Conservation (phyloP, 1,140 invertebrate species). For the Lepidurus arcticus region DNA sequence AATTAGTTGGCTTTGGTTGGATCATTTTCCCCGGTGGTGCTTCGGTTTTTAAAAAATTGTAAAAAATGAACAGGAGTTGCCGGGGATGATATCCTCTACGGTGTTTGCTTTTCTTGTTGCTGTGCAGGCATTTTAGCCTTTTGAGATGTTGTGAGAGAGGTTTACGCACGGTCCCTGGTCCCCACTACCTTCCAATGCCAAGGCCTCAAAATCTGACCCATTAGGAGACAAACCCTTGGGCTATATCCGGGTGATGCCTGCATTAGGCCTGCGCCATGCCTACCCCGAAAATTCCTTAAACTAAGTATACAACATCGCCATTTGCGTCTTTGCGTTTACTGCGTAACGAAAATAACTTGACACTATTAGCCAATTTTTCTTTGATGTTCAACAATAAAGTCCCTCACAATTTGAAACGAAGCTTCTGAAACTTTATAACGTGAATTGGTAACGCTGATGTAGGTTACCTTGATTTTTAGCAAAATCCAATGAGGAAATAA, state of each 20-base stretch:
- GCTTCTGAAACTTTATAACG: too few species aligned
- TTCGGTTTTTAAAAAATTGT: neutral
- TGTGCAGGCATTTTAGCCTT: neutral
- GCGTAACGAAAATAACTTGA: neutral
- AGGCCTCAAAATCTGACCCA: neutral
- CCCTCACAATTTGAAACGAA: neutral
- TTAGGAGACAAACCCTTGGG: conserved; percentile 33
- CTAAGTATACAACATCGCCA: neutral
- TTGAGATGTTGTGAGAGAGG: neutral
- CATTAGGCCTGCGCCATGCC: conserved; percentile 41
- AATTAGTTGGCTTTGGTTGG: neutral
- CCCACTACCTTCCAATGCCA: neutral
- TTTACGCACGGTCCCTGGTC: neutral
- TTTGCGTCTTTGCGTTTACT: neutral
- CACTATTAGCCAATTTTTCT: neutral
- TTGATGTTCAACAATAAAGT: neutral
- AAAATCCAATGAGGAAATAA: too few species aligned
- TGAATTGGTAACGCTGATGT: too few species aligned
- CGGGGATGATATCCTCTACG: neutral
- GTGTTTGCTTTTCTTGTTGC: conserved; percentile 6
- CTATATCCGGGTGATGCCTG: conserved; percentile 47
- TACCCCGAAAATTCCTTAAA: conserved; percentile 38
- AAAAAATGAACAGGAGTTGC: neutral
- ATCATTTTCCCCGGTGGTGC: neutral
- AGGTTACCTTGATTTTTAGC: too few species aligned